A percentile compares a stretch with the other conserved stretches of the same genome.
These are phyloP conservation scores for Anguilla anguilla DNA, from an alignment of 2,797 vertebrate species.

Conservation along the genomic window DNA sequence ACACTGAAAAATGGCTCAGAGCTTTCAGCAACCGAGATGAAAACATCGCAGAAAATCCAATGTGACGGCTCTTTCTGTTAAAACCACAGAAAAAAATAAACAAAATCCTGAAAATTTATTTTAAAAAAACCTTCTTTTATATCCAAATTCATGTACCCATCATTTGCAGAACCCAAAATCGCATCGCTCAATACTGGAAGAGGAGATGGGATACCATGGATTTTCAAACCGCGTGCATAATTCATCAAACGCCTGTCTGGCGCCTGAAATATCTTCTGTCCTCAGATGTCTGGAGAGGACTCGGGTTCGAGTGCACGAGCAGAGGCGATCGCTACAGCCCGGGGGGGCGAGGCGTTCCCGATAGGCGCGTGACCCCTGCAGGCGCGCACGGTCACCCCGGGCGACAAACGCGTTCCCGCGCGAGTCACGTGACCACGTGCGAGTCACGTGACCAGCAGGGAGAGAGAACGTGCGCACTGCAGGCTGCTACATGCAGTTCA, in stretches of 20 bases:
- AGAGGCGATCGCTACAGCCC: not conserved
- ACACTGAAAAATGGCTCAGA: not conserved
- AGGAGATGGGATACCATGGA: not conserved
- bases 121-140: not conserved
- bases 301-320: not conserved
- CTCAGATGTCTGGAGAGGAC: not conserved
- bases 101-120: not conserved
- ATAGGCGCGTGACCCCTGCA: not conserved
- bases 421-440: not conserved
- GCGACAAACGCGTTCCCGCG: not conserved
- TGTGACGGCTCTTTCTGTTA: not conserved
- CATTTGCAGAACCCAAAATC: not conserved
- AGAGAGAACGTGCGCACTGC: not conserved
- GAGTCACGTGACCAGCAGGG: not conserved
- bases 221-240: not conserved
- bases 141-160: not conserved
- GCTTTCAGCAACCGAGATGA: not conserved
- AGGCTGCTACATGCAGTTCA: too few relatives aligned
- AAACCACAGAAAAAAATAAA: not conserved
- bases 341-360: not conserved
- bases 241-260: conserved; percentile 2
- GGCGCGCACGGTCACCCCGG: not conserved
- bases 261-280: not conserved
- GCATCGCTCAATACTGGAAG: not conserved
- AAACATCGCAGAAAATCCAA: not conserved